Evolutionary conservation across 2,113 vertebrate genomes (phyloP).

Genomic region (Rhinolophus sinicus): DNA sequence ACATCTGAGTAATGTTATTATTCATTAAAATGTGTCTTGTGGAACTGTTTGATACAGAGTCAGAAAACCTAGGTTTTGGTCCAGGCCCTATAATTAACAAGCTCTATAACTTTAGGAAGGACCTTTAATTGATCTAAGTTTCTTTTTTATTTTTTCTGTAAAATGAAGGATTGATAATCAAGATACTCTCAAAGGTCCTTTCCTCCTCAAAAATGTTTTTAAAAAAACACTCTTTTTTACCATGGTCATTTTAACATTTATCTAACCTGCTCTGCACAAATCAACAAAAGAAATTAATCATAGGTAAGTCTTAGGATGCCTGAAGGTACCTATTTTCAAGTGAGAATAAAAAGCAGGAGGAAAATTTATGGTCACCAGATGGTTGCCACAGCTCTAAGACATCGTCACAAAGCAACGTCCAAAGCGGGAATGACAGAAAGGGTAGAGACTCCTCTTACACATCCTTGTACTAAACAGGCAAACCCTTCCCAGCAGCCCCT

Average conservation of each 20-base stretch:
- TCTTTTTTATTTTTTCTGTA: neutral
- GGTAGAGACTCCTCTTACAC: neutral
- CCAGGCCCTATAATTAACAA: neutral
- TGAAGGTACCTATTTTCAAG: neutral
- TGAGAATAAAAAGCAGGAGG: neutral
- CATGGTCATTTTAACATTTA: neutral
- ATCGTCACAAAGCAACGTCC: neutral
- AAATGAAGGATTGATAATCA: neutral
- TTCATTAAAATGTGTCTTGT: constrained; percentile 31
- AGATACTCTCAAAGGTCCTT: constrained; percentile 14
- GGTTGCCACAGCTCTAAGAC: neutral
- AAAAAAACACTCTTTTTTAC: constrained; percentile 11
- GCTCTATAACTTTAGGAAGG: neutral
- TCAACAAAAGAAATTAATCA: neutral
- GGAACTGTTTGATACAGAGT: neutral
- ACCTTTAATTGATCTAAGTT: neutral
- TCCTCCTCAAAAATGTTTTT: constrained; percentile 4
- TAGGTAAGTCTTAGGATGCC: neutral
- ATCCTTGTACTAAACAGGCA: neutral
- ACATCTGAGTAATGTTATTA: constrained; percentile 8
- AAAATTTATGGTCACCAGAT: neutral
- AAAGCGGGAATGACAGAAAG: neutral
- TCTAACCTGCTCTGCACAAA: neutral
- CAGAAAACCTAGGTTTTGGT: neutral
- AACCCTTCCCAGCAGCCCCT: neutral